Evolutionary conservation across 2,797 vertebrate species (phyloP), one percentile per base, ranked within the genome.

Genomic region (Meda fulgida): DNA sequence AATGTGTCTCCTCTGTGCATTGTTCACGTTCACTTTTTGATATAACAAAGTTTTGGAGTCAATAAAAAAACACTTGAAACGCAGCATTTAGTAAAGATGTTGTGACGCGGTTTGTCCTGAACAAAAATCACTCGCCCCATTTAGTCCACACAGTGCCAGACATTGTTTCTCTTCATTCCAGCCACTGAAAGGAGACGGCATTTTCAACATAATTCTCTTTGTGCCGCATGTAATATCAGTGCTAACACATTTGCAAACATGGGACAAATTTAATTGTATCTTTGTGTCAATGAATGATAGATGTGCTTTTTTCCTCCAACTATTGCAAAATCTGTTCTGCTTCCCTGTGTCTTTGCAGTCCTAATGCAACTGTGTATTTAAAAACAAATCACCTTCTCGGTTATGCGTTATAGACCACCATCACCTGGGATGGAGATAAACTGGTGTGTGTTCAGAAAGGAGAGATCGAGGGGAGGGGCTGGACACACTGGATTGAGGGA

Each of bases 401-500:
- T 31, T 60, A 23, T 48, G 13, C 55, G 29, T 73, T 76, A 55
- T 8, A 99, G 98, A 98, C 97, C 82, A 97, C 95, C 0, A 95
- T 99, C 89, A 96, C 87, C 84, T 99, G 98, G 98, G 96, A 97
- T 0, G 96, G 96, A 79, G 96, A 98, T 93, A 97, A 95, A 89
- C 96, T 99, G 72, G 93, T 97, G 80, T 98, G 97, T 90, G 95
- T 97, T 89, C 98, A 99, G 93, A 98, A 96, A 89, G 98, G 97
- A 46, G 97, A 98, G 94, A 97, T 98, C 85, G 96, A 97, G 92
- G 97, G 96, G 77, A 95, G 97, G 85, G 97, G 97, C 46, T 99
- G 97, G 98, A 98, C 96, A 81, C 98, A 99, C 91, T 98, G 97
- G 98, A 96, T 98, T 84, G 95, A 97, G 66, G 97, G 95, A 91